Percentiles rank a stretch among this genome's conserved stretches.
phyloP scores from a whole-genome alignment of 2,113 vertebrate genomes.

The Oncorhynchus nerka region DNA sequence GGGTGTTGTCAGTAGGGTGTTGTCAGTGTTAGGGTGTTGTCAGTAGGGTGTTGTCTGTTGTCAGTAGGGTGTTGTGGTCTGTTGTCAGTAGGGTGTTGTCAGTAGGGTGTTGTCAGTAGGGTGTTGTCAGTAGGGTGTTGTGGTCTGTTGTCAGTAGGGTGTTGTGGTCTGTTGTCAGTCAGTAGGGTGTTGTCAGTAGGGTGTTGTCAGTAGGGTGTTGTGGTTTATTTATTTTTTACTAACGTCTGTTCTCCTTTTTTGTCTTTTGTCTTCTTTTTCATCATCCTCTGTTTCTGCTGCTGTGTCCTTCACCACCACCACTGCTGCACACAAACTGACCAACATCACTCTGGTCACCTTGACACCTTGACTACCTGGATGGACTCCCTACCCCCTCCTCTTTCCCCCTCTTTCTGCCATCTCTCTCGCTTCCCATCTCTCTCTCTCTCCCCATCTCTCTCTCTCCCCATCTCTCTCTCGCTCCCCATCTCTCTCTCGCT shows the following conservation, averaged over 20 bases:
- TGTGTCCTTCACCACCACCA: constrained; percentile 14
- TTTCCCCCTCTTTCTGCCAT: background rate
- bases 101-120: too few relatives aligned
- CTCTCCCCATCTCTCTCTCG: background rate
- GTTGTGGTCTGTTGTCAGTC: too few relatives aligned
- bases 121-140: too few relatives aligned
- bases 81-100: too few relatives aligned
- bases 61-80: too few relatives aligned
- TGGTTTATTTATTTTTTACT: constrained; percentile 24
- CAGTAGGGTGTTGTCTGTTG: too few relatives aligned
- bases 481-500: too few relatives aligned
- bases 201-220: too few relatives aligned
- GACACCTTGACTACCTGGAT: background rate
- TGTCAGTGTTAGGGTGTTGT: too few relatives aligned
- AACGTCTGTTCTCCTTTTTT: constrained; percentile 49
- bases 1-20: too few relatives aligned
- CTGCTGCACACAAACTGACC: constrained; percentile 6
- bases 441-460: background rate
- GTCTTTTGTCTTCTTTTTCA: constrained; percentile 50
- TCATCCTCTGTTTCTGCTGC: constrained; percentile 47
- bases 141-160: too few relatives aligned
- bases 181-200: too few relatives aligned
- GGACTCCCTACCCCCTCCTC: background rate
- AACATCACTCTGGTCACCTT: constrained; percentile 19
- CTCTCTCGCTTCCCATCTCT: background rate